phyloP scores from a whole-genome alignment of 2,797 vertebrate genomes.

The Tapera naevia region DNA sequence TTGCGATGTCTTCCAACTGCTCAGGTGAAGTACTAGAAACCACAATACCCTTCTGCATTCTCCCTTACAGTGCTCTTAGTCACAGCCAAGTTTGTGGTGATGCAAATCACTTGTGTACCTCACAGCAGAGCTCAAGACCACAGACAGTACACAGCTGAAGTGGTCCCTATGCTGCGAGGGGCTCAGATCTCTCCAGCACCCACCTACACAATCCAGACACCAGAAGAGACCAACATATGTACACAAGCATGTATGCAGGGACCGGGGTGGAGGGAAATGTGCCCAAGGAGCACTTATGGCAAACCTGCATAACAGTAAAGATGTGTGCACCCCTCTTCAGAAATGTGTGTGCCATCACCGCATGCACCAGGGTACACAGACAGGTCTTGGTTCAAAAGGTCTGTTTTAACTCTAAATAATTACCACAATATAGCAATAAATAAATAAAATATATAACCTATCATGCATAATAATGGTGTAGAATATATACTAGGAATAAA shows the following conservation, averaged over 20 bases:
- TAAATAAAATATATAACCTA: neutral
- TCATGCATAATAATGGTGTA: neutral
- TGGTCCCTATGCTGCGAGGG: rapidly evolving
- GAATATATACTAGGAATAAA: neutral
- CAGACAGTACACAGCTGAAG: rapidly evolving
- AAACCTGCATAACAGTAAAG: neutral
- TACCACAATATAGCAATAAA: neutral
- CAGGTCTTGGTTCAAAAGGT: neutral
- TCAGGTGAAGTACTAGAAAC: neutral
- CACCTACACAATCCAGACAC: neutral
- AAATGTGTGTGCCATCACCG: rapidly evolving
- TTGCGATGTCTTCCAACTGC: rapidly evolving
- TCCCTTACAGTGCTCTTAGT: rapidly evolving
- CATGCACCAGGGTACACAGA: rapidly evolving
- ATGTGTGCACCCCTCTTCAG: neutral
- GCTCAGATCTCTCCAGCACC: rapidly evolving
- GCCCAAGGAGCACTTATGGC: neutral
- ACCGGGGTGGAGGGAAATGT: rapidly evolving
- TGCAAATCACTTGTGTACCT: rapidly evolving
- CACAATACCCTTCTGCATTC: neutral
- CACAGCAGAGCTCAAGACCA: rapidly evolving
- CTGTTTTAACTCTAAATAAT: neutral
- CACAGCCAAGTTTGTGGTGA: neutral
- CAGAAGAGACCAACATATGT: neutral
- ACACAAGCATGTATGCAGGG: neutral